Percentiles rank a stretch among this genome's conserved stretches.
These are phyloP conservation scores for Bucco capensis DNA, from an alignment of 2,113 vertebrate genomes.

Conservation along the genomic window DNA sequence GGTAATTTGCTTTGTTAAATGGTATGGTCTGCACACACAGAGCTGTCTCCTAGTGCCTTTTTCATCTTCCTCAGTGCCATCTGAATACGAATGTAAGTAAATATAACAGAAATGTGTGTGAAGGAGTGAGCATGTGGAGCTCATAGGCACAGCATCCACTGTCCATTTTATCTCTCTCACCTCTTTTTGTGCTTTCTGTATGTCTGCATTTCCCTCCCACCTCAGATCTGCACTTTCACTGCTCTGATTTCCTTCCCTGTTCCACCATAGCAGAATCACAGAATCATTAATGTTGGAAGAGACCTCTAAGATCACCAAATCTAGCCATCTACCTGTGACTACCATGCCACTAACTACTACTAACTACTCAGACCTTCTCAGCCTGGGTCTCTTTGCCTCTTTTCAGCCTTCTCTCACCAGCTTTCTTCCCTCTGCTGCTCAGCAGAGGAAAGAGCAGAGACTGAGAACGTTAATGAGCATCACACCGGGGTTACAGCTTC, in stretches of 20 bases:
- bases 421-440: background rate
- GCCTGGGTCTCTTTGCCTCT: background rate
- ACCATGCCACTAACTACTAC: too few relatives aligned
- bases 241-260: background rate
- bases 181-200: background rate
- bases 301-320: too few relatives aligned
- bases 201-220: background rate
- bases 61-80: background rate
- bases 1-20: background rate
- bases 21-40: background rate
- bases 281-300: too few relatives aligned
- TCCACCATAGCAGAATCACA: accelerated
- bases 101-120: accelerated
- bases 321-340: too few relatives aligned
- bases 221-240: background rate
- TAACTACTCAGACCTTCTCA: background rate
- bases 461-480: background rate
- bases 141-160: background rate
- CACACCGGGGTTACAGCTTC: background rate
- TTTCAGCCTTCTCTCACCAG: background rate
- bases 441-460: background rate
- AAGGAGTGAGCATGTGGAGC: accelerated
- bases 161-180: background rate
- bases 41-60: background rate
- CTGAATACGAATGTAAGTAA: background rate